Evolutionary conservation across 1,140 invertebrate genomes (phyloP).

Genomic region (Drosophila lacteicornis): DNA sequence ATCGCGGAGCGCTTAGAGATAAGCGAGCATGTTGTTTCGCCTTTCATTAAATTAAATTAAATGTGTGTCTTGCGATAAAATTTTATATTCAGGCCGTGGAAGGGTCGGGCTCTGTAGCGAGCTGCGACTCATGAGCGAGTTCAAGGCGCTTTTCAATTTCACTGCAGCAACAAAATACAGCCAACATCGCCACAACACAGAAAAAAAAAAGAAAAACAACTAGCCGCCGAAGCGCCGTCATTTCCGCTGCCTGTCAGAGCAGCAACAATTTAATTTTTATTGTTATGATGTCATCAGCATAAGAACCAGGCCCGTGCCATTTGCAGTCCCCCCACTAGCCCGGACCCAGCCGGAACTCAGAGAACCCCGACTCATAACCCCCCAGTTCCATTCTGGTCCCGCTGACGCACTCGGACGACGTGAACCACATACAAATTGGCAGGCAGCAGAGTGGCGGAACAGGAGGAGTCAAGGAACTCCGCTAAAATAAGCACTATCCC

Average conservation of each 20-base stretch:
- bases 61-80: constrained; percentile 63
- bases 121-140: constrained; percentile 23
- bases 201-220: constrained; percentile 22
- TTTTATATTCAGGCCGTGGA: constrained; percentile 47
- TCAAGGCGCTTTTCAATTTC: constrained; percentile 56
- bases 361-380: not conserved
- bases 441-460: not conserved
- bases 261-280: constrained; percentile 68
- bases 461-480: constrained; percentile 1
- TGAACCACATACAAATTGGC: constrained; percentile 56
- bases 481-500: constrained; percentile 32
- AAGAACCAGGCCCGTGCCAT: constrained; percentile 50
- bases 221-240: constrained; percentile 52
- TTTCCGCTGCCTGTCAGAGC: constrained; percentile 55
- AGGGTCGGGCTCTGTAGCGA: constrained; percentile 1
- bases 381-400: constrained; percentile 6
- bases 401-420: constrained; percentile 46
- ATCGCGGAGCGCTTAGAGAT: constrained; percentile 55
- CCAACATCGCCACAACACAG: constrained; percentile 8
- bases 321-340: constrained; percentile 14
- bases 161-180: constrained; percentile 38
- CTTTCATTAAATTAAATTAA: constrained; percentile 62
- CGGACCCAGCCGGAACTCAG: not conserved
- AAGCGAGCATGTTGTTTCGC: constrained; percentile 56
- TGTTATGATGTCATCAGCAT: constrained; percentile 67